Evolutionary conservation across 2,113 vertebrate species (phyloP), one percentile per base, ranked within the genome.

Genomic region (Syrrhaptes paradoxus): DNA sequence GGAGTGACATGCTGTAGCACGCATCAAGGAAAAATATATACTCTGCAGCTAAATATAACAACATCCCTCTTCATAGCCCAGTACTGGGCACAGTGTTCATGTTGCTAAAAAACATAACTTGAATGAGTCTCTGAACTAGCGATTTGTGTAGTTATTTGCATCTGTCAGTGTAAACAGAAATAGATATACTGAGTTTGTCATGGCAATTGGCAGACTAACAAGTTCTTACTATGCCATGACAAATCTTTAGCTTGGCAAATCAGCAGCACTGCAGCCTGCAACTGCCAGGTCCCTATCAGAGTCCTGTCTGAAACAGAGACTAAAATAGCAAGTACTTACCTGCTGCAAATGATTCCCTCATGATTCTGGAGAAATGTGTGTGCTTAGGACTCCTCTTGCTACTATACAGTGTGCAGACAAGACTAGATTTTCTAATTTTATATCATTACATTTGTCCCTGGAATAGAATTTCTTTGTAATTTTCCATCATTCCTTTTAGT

Each of bases 1-100:
- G 84, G 74, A 87, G 61, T 89, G 81, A 85, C 31, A 57, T 58
- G 54, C 31, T 85, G 32, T 19, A 79, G 41, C 45, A 72, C 68
- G 62, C 54, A 72, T 72, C 57, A 85, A 85, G 81, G 48, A 52
- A 55, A 78, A 81, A 87, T 43, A 85, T 81, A 82, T 32, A 85
- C 70, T 77, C 70, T 51, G 70, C 71, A 89, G 85, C 85, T 91
- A 91, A 87, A 83, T 68, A 85, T 59, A 89, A 46, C 26, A 84
- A 87, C 74, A 54, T 68, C 87, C 52, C 18, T 89, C 74, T 82
- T 79, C 54, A 38, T 5, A 78, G 78, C 31, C 41, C 28, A 48
- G n/a, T 62, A 25, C 49, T 52, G 80, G 49, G 38, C 34, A 75
- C 78, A n/a, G 41, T 52, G 63, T 61, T 87, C 70, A 61, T 3